Conservation (phyloP, 2,797 vertebrate genomes). For the Aplochiton taeniatus region DNA sequence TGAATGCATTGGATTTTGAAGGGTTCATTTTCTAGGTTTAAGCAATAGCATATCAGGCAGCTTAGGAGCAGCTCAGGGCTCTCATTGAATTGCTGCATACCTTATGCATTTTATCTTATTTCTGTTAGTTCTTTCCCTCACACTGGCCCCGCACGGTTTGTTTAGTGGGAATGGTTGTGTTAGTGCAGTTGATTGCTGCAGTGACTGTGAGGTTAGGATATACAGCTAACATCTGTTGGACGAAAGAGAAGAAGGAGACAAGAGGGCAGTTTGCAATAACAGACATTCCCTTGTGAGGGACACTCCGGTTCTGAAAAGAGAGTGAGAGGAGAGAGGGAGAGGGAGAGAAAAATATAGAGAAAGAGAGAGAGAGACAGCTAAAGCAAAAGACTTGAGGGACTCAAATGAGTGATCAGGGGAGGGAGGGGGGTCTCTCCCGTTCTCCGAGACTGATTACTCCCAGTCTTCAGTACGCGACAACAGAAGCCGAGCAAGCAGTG, state of each 20-base stretch:
- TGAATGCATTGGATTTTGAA: too few species aligned
- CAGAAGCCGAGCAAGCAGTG: slow-evolving; percentile 11
- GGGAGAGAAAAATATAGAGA: slow-evolving; percentile 8
- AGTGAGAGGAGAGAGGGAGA: slow-evolving; percentile 10
- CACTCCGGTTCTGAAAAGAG: slow-evolving; percentile 11
- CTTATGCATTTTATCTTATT: slow-evolving; percentile 20
- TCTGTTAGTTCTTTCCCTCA: neutral
- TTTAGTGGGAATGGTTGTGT: slow-evolving; percentile 17
- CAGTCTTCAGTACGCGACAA: slow-evolving; percentile 19
- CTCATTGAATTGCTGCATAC: slow-evolving; percentile 4
- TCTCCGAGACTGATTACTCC: slow-evolving; percentile 36
- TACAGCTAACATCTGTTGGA: slow-evolving; percentile 26
- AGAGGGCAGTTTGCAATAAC: slow-evolving; percentile 54
- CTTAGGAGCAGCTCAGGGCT: too few species aligned
- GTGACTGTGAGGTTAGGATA: slow-evolving; percentile 17
- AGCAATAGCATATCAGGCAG: too few species aligned
- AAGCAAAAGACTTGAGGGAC: neutral
- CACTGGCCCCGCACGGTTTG: neutral
- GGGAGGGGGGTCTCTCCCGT: slow-evolving; percentile 21
- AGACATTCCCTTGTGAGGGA: slow-evolving; percentile 35
- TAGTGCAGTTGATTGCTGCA: slow-evolving; percentile 6
- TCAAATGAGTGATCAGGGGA: slow-evolving; percentile 14
- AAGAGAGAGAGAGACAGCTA: neutral
- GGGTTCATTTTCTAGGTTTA: too few species aligned
- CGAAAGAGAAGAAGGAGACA: slow-evolving; percentile 25